These are phyloP conservation scores for Megamerina dolium DNA, from an alignment of 2,888 invertebrate species.

Conservation along the genomic window DNA sequence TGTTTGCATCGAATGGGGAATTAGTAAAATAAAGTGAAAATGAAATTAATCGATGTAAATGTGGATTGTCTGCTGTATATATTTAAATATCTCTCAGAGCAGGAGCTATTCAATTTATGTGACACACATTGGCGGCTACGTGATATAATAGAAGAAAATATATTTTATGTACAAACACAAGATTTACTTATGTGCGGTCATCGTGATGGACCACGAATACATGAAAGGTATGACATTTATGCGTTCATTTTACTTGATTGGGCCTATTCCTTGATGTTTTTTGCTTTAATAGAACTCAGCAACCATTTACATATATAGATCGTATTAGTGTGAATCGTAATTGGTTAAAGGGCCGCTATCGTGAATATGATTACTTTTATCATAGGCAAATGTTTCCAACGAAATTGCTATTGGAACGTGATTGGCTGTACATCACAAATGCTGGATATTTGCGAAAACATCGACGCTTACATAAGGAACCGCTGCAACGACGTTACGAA, in stretches of 20 bases:
- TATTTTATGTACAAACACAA: conserved; percentile 36
- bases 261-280: not conserved
- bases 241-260: not conserved
- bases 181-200: conserved; percentile 45
- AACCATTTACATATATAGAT: conserved; percentile 38
- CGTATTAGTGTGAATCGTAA: conserved; percentile 50
- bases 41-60: too few species aligned
- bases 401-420: conserved; percentile 52
- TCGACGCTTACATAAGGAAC: conserved; percentile 36
- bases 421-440: conserved; percentile 54
- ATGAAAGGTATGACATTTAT: conserved; percentile 26
- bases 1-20: too few species aligned
- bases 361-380: conserved; percentile 49
- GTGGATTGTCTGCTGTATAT: conserved; percentile 51
- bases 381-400: conserved; percentile 52
- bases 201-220: conserved; percentile 31
- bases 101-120: conserved; percentile 52
- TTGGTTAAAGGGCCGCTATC: conserved; percentile 55
- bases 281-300: conserved; percentile 30
- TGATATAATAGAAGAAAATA: conserved; percentile 48
- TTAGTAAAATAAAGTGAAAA: too few species aligned
- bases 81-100: conserved; percentile 52
- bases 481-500: conserved; percentile 37
- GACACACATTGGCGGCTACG: conserved; percentile 51
- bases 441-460: conserved; percentile 43